phyloP scores from a whole-genome alignment of 2,797 vertebrate species.

The Silurus lanzhouensis region DNA sequence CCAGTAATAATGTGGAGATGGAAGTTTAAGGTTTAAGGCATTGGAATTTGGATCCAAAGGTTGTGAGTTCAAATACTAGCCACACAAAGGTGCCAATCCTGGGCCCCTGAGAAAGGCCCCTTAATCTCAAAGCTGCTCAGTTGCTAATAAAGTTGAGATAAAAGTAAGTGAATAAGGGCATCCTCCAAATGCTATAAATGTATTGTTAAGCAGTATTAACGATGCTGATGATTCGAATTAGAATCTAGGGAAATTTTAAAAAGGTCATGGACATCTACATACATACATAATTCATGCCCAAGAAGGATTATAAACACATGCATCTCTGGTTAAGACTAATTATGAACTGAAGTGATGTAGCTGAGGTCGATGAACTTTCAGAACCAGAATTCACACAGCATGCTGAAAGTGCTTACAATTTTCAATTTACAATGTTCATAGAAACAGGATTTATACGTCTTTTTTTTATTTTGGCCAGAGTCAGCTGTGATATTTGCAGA shows the following conservation, averaged over 20 bases:
- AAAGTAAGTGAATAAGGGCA: too few relatives aligned
- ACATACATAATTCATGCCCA: neutral
- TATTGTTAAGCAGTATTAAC: neutral
- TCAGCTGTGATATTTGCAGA: neutral
- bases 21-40: too few relatives aligned
- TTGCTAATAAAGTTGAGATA: too few relatives aligned
- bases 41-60: too few relatives aligned
- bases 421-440: too few relatives aligned
- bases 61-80: too few relatives aligned
- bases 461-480: neutral
- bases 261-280: neutral
- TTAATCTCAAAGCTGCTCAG: too few relatives aligned
- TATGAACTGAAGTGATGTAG: neutral
- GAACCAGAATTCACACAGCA: neutral
- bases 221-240: neutral
- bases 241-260: neutral
- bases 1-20: too few relatives aligned
- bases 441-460: neutral
- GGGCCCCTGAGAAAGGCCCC: too few relatives aligned
- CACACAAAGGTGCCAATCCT: too few relatives aligned
- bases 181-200: too few relatives aligned
- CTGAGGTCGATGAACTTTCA: neutral
- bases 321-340: neutral
- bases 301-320: neutral
- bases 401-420: neutral